phyloP scores from a whole-genome alignment of 1,140 invertebrate species.

The Phymorhynchus buccinoides region DNA sequence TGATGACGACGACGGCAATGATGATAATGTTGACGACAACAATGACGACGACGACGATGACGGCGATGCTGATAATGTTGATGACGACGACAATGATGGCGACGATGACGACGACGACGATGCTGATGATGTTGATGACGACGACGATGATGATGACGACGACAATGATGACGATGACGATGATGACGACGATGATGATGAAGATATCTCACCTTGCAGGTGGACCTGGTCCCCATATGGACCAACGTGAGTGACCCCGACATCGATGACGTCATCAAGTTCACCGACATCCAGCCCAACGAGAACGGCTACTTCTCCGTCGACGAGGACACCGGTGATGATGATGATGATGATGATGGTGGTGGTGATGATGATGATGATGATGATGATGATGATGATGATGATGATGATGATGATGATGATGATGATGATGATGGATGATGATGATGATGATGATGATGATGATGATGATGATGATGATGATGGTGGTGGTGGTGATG shows the following conservation, averaged over 20 bases:
- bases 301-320: background rate
- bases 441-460: background rate
- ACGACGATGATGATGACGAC: background rate
- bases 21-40: background rate
- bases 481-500: background rate
- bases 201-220: background rate
- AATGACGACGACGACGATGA: background rate
- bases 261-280: background rate
- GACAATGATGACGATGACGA: too few species aligned
- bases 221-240: background rate
- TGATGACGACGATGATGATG: too few species aligned
- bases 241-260: conserved; percentile 7
- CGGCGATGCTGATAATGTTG: background rate
- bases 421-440: background rate
- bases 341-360: background rate
- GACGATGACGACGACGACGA: too few species aligned
- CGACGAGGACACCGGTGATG: conserved; percentile 9
- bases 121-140: too few species aligned
- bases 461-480: background rate
- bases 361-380: background rate
- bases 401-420: background rate
- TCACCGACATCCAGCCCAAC: conserved; percentile 16
- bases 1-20: background rate
- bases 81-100: background rate
- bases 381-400: background rate